These are phyloP conservation scores for Vicugna pacos DNA, from an alignment of 2,113 vertebrate species.

Conservation along the genomic window DNA sequence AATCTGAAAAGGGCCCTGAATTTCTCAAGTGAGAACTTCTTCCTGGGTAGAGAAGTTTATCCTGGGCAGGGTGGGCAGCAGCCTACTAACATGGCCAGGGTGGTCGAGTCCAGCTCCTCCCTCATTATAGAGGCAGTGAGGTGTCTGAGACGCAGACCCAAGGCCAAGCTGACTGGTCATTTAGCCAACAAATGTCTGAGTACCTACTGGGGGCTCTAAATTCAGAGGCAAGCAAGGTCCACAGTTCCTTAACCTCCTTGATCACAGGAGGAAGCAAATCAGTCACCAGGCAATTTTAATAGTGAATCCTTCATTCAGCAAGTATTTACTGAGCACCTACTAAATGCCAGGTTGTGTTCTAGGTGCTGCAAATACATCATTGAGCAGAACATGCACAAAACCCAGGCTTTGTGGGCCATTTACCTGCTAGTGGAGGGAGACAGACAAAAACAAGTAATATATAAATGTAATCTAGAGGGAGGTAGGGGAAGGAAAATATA, in stretches of 20 bases:
- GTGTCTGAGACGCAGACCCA: constrained; percentile 3
- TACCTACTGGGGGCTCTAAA: neutral
- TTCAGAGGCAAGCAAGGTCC: neutral
- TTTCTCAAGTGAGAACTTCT: neutral
- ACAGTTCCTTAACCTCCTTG: neutral
- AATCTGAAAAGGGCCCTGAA: neutral
- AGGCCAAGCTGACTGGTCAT: neutral
- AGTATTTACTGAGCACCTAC: neutral
- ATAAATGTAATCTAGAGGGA: neutral
- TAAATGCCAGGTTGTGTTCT: neutral
- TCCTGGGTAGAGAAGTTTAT: neutral
- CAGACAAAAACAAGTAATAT: neutral
- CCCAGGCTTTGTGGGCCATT: neutral
- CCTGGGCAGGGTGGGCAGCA: neutral
- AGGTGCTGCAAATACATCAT: neutral
- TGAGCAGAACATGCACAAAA: neutral
- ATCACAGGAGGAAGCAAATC: neutral
- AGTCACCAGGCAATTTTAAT: neutral
- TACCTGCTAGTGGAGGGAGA: neutral
- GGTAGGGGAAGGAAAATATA: neutral
- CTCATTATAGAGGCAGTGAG: neutral
- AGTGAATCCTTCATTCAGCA: neutral
- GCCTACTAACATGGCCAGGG: neutral
- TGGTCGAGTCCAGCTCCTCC: neutral
- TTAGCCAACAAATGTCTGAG: neutral